Conservation (phyloP, 2,113 vertebrate species). For the Sander vitreus region DNA sequence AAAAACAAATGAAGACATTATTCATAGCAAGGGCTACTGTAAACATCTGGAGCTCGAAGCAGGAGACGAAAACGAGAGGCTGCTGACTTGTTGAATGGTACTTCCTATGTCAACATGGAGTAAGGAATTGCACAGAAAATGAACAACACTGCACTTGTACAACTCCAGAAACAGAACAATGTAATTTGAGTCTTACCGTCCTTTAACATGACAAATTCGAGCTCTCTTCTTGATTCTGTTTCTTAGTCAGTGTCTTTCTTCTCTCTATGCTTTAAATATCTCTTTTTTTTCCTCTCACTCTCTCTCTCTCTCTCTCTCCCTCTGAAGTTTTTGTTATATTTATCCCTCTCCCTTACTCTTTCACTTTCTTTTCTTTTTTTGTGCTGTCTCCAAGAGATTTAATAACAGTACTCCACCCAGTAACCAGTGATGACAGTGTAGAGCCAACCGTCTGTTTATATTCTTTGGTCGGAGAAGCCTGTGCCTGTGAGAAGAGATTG, state of each 20-base stretch:
- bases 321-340: conserved; percentile 69
- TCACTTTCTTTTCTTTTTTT: conserved; percentile 61
- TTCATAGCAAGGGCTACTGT: background rate
- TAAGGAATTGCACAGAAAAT: background rate
- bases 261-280: conserved; percentile 62
- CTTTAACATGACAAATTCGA: conserved; percentile 43
- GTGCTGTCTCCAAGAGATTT: conserved; percentile 63
- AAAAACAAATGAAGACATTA: background rate
- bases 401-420: conserved; percentile 82
- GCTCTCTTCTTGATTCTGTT: conserved; percentile 12
- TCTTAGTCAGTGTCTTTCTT: conserved; percentile 58
- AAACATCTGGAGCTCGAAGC: background rate
- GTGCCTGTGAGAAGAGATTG: conserved; percentile 16
- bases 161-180: conserved; percentile 9
- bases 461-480: conserved; percentile 44
- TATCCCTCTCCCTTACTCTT: conserved; percentile 58
- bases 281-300: conserved; percentile 33
- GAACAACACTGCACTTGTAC: background rate
- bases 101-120: conserved; percentile 7
- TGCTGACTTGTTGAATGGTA: conserved; percentile 21
- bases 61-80: background rate
- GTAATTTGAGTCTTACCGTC: conserved; percentile 59
- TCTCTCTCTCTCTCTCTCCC: conserved; percentile 26
- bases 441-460: conserved; percentile 64
- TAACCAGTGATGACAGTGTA: conserved; percentile 78